Base-by-base conservation (phyloP, 2,113 vertebrate species). In the Willisornis vidua region DNA sequence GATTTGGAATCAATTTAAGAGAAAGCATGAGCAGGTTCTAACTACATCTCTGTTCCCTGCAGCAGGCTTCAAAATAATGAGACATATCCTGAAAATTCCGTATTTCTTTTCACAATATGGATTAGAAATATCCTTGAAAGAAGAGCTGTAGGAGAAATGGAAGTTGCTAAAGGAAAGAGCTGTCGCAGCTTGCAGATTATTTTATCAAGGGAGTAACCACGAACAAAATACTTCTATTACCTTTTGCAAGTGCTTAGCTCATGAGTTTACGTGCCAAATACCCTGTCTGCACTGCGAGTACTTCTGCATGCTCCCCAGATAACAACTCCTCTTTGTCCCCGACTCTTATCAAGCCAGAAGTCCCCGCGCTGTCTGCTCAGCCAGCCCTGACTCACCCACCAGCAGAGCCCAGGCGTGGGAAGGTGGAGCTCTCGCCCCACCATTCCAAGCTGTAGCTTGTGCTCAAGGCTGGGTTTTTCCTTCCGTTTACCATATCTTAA, bases 361-460 rank as follows among this genome's bases (percentile, higher is more conserved):
- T 6, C 51, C 43, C 66, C 8, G 2, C 0, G 2, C 41, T 41
- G 81, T 43, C 61, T 54, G 52, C 78, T 12, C 66, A 31, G 67
- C 62, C 66, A 51, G 79, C 72, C 18, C 0, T 63, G 95, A 94
- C 48, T 81, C 90, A 78, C 33, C 18, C 5, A 0, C 11, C 1
- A 0, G 1, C 9, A 7, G 33, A 41, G 18, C 5, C 72, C 59
- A 33, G 43, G 18, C 1, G 0, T 1, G 3, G 43, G 48, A 10
- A 73, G 77, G 31, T 2, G 14, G 31, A 87, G 79, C 65, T 84
- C 35, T 51, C 2, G 6, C 23, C 31, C 24, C 87, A 26, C 9
- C 31, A 0, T 4, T 11, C 39, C 48, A 11, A 24, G 57, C 25
- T 15, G 22, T 1, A 72, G 39, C 23, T 1, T 72, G 45, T 67